phyloP scores from a whole-genome alignment of 1,140 invertebrate genomes.

The Eriosoma lanigerum region DNA sequence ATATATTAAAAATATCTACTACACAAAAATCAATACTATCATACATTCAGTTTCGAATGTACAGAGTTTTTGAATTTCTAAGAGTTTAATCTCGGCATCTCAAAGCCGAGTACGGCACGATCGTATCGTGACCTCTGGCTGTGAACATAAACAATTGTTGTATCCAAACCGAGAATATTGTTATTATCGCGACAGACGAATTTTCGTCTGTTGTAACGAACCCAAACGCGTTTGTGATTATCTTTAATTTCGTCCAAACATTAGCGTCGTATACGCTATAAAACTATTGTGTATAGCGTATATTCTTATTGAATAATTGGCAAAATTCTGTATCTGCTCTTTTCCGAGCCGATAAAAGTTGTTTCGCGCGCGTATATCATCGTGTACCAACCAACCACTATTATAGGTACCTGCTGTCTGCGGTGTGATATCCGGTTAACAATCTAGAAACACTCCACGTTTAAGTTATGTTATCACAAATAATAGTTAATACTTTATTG shows the following conservation, averaged over 20 bases:
- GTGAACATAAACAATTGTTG: too few relatives aligned
- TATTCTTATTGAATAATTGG: conserved; percentile 18
- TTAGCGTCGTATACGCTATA: neutral
- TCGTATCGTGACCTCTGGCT: too few relatives aligned
- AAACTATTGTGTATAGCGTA: neutral
- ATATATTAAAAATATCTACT: too few relatives aligned
- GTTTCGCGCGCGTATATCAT: neutral
- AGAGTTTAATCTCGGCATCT: too few relatives aligned
- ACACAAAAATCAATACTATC: too few relatives aligned
- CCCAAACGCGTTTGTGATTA: neutral
- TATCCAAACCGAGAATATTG: too few relatives aligned
- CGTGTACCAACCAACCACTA: neutral
- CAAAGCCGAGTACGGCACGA: too few relatives aligned
- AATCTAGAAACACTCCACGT: neutral
- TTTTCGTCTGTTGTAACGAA: neutral
- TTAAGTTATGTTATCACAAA: too few relatives aligned
- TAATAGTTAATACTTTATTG: too few relatives aligned
- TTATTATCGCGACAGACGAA: neutral
- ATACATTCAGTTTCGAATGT: too few relatives aligned
- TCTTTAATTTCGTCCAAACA: conserved; percentile 14
- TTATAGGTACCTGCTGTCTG: neutral
- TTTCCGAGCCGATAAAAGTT: neutral
- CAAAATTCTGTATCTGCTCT: neutral
- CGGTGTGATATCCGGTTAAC: neutral
- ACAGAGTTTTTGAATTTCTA: too few relatives aligned